phyloP scores from a whole-genome alignment of 2,888 invertebrate genomes.

The Gastrophysa polygoni region DNA sequence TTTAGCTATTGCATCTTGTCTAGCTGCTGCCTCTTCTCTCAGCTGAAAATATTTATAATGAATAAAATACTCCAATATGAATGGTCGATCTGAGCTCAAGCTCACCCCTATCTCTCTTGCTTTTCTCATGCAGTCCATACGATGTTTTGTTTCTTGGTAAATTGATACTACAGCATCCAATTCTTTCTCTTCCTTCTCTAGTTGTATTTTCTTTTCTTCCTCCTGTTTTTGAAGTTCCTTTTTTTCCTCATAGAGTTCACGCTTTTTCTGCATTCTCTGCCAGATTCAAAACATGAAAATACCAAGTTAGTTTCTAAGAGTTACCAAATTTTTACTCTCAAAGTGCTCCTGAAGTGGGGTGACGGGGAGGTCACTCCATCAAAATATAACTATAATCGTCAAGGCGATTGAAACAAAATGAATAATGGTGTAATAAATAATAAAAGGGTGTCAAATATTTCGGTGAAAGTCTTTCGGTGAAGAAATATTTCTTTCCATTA shows the following conservation, averaged over 20 bases:
- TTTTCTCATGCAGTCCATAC: constrained; percentile 56
- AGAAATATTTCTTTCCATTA: no score
- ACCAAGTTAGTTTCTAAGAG: no score
- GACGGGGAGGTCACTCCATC: no score
- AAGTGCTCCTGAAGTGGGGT: no score
- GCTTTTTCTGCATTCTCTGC: constrained; percentile 31
- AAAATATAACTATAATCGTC: no score
- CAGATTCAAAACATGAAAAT: constrained; percentile 1
- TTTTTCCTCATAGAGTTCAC: constrained; percentile 22
- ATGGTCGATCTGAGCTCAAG: no score
- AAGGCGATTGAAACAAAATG: no score
- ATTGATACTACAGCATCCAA: constrained; percentile 58
- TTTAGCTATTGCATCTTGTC: constrained; percentile 35
- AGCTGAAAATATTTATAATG: constrained; percentile 35
- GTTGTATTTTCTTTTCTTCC: constrained; percentile 47
- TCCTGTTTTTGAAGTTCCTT: constrained; percentile 44
- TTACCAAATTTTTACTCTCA: no score
- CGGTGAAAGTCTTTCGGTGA: no score
- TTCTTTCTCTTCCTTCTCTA: constrained; percentile 58
- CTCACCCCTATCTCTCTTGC: constrained; percentile 53
- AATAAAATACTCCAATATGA: no score
- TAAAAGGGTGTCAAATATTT: no score
- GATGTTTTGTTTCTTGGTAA: constrained; percentile 58
- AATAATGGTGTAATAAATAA: no score
- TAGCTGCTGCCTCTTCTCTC: constrained; percentile 32